Percentiles rank a stretch among this genome's conserved stretches.
Conservation (phyloP, 1,140 invertebrate species). For the Leptopilina clavipes region DNA sequence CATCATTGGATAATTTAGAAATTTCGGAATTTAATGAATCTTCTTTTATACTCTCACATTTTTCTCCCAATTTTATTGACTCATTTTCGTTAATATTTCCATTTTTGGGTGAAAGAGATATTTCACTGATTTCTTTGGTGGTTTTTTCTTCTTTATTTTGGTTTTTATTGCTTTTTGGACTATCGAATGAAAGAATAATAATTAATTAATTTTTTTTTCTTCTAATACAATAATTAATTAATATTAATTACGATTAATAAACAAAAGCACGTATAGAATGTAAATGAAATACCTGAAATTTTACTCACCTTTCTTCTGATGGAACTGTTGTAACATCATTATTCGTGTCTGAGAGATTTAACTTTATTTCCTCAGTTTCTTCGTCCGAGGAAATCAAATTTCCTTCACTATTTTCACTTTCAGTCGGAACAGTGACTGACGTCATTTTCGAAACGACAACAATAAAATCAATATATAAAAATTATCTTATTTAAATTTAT, state of each 20-base stretch:
- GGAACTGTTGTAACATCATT: not conserved
- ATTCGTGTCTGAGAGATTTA: not conserved
- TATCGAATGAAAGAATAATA: not conserved
- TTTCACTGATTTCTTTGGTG: not conserved
- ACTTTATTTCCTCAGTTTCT: not conserved
- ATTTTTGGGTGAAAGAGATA: not conserved
- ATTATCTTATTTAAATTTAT: no score
- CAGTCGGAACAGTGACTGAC: slow-evolving; percentile 41
- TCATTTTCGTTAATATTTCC: not conserved
- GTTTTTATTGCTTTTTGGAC: not conserved
- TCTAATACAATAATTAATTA: no score
- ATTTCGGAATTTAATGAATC: not conserved
- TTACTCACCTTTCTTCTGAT: not conserved
- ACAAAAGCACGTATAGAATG: no score
- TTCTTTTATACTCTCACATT: not conserved
- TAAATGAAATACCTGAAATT: not conserved
- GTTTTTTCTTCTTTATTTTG: slow-evolving; percentile 19
- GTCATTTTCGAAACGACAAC: not conserved
- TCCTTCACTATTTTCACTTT: slow-evolving; percentile 50
- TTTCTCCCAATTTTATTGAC: not conserved
- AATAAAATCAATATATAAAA: no score
- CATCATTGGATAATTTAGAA: no score
- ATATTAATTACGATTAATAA: no score
- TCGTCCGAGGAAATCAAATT: not conserved
- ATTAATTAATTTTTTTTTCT: not conserved